Evolutionary conservation across 2,888 invertebrate species (phyloP).

Genomic region (Sarcophaga rosellei): DNA sequence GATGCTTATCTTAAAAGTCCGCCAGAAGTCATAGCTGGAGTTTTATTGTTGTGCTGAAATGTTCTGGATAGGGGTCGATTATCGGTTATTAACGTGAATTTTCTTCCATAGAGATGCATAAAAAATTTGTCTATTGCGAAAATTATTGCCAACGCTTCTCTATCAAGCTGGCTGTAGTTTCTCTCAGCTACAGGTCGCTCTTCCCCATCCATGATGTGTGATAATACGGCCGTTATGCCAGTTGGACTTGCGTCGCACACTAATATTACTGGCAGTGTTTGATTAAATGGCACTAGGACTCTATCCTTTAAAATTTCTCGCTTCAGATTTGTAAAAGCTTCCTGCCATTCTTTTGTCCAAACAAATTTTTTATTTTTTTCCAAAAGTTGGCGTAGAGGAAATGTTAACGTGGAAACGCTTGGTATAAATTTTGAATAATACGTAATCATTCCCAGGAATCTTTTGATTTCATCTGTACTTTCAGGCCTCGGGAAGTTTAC

Average conservation of each 20-base stretch:
- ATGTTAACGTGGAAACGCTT: slow-evolving; percentile 33
- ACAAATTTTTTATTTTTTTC: slow-evolving; percentile 27
- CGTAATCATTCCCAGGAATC: not conserved
- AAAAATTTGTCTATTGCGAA: no score
- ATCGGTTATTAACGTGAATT: no score
- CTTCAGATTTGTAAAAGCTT: slow-evolving; percentile 34
- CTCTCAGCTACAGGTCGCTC: not conserved
- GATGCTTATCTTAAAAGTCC: slow-evolving; percentile 44
- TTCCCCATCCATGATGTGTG: not conserved
- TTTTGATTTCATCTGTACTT: not conserved
- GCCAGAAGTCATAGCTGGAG: slow-evolving; percentile 48
- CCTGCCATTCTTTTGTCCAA: slow-evolving; percentile 28
- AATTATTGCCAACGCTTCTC: no score
- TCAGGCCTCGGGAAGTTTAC: not conserved
- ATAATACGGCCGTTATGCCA: not conserved
- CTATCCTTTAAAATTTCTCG: slow-evolving; percentile 37
- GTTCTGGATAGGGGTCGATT: not conserved
- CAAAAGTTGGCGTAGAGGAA: slow-evolving; percentile 15
- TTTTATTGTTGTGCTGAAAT: slow-evolving; percentile 53
- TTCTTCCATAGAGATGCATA: no score
- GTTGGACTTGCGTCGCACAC: slow-evolving; percentile 17
- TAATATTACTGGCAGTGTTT: slow-evolving; percentile 21
- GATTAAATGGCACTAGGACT: slow-evolving; percentile 38
- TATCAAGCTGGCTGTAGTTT: no score
- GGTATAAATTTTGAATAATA: slow-evolving; percentile 39